phyloP scores from a whole-genome alignment of 1,140 invertebrate species.

The Charaxes varanes region DNA sequence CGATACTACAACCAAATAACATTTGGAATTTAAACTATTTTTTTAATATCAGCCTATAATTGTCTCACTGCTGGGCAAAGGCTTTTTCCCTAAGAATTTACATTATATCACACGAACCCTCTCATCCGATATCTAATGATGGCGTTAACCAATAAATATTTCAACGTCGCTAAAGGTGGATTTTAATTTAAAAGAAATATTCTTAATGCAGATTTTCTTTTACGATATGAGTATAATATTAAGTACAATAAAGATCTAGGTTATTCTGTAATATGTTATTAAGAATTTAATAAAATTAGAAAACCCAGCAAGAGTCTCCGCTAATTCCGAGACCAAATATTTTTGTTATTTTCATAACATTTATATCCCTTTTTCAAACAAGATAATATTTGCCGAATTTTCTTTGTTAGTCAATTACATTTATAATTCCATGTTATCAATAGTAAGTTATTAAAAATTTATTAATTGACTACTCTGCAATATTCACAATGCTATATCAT shows the following conservation, averaged over 20 bases:
- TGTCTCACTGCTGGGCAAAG: too few relatives aligned
- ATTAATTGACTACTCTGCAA: too few relatives aligned
- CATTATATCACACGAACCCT: conserved; percentile 60
- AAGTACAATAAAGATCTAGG: background rate
- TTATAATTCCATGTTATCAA: too few relatives aligned
- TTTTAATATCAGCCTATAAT: too few relatives aligned
- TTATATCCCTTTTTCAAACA: too few relatives aligned
- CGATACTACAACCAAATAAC: too few relatives aligned
- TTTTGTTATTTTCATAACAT: too few relatives aligned
- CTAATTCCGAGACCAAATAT: background rate
- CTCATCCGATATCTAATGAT: conserved; percentile 19
- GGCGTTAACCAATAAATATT: conserved; percentile 21
- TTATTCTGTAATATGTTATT: conserved; percentile 1
- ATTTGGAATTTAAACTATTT: too few relatives aligned
- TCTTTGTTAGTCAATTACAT: too few relatives aligned
- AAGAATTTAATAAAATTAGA: background rate
- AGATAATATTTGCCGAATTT: too few relatives aligned
- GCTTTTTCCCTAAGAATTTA: conserved; percentile 43
- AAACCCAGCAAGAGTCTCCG: background rate
- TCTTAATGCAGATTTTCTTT: background rate
- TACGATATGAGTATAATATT: background rate
- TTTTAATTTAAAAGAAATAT: conserved; percentile 12
- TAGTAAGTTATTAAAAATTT: too few relatives aligned
- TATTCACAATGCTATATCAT: too few relatives aligned
- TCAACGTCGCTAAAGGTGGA: conserved; percentile 20